These are phyloP conservation scores for Heterodera schachtii DNA, from an alignment of 1,140 invertebrate species.

Conservation along the genomic window DNA sequence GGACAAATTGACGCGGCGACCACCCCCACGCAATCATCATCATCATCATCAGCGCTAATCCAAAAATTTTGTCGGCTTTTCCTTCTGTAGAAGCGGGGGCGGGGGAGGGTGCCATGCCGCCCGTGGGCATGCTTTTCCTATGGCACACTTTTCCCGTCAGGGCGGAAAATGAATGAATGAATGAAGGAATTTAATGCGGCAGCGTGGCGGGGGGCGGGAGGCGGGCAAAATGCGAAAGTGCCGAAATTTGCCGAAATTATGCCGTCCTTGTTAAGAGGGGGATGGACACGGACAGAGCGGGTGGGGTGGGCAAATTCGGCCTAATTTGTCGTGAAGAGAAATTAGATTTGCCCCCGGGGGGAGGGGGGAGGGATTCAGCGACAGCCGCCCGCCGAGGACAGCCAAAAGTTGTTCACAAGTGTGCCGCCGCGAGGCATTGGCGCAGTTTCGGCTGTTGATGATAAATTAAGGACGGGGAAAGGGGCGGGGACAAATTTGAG, in stretches of 20 bases:
- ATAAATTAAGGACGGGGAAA: constrained; percentile 18
- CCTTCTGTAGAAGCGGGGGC: background rate
- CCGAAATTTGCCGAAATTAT: constrained; percentile 17
- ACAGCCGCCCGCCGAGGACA: background rate
- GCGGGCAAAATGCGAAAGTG: background rate
- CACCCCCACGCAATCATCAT: background rate
- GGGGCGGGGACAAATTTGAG: background rate
- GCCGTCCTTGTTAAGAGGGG: background rate
- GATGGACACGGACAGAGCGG: background rate
- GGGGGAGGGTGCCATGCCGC: background rate
- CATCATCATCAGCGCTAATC: too few species aligned
- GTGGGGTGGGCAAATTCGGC: background rate
- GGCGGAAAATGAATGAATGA: background rate
- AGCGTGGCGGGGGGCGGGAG: background rate
- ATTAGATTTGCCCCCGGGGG: constrained; percentile 19
- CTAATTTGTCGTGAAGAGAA: constrained; percentile 17
- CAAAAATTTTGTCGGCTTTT: background rate
- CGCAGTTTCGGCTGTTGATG: background rate
- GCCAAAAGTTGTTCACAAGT: constrained; percentile 18
- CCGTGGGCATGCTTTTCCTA: too few species aligned
- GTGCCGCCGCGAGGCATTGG: background rate
- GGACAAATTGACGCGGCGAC: background rate
- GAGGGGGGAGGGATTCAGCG: background rate
- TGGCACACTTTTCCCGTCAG: too few species aligned
- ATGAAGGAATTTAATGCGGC: constrained; percentile 13